Percentiles rank a stretch among this genome's conserved stretches.
phyloP scores from a whole-genome alignment of 2,888 invertebrate species.

The Steinernema scapterisci region DNA sequence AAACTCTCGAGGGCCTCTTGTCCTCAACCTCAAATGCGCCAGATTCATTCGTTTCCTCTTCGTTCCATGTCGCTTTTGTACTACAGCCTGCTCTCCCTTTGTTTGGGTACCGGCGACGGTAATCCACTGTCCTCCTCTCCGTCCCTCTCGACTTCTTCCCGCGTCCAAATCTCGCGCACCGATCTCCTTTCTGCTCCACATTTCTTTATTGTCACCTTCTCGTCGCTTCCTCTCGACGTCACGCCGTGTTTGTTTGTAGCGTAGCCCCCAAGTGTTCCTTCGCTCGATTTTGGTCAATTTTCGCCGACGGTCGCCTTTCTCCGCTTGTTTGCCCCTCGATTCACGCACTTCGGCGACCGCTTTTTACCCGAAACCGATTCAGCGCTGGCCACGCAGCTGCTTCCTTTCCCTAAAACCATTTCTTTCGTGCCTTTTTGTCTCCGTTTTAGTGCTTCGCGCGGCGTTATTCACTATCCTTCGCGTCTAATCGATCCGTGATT shows the following conservation, averaged over 20 bases:
- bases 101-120: constrained; percentile 4
- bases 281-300: background rate
- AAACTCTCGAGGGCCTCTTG: constrained; percentile 8
- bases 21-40: constrained; percentile 10
- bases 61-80: constrained; percentile 2
- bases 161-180: constrained; percentile 17
- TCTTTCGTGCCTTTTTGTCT: background rate
- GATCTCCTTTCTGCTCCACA: constrained; percentile 10
- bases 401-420: background rate
- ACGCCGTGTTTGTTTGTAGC: constrained; percentile 19
- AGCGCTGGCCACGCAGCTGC: background rate
- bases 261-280: background rate
- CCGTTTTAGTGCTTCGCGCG: too few relatives aligned
- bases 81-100: background rate
- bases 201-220: background rate
- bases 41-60: background rate
- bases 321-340: background rate
- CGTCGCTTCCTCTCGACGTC: background rate
- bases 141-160: constrained; percentile 11
- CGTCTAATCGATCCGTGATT: too few relatives aligned
- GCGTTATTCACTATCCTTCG: too few relatives aligned
- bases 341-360: background rate
- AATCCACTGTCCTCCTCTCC: background rate
- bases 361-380: background rate
- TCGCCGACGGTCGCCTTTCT: constrained; percentile 1